These are phyloP conservation scores for Drosophila pruinosa DNA, from an alignment of 1,140 invertebrate genomes.

Conservation along the genomic window DNA sequence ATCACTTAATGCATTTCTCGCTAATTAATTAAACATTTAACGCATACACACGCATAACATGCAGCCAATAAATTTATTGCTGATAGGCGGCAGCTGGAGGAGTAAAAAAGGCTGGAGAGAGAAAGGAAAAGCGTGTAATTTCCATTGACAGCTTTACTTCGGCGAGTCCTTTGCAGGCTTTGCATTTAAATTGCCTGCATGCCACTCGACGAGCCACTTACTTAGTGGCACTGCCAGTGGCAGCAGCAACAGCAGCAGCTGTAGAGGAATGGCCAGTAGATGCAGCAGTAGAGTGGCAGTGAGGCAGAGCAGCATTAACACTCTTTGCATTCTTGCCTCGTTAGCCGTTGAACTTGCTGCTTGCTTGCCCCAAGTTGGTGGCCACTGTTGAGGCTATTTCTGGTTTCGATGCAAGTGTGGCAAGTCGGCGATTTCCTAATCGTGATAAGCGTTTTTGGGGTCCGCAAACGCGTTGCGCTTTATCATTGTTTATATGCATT, in stretches of 20 bases:
- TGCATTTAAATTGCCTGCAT: constrained; percentile 79
- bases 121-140: constrained; percentile 60
- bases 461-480: constrained; percentile 34
- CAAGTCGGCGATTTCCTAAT: constrained; percentile 49
- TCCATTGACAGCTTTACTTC: constrained; percentile 78
- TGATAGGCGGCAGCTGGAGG: not conserved
- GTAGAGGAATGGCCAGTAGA: not conserved
- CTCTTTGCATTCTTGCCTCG: constrained; percentile 75
- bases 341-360: constrained; percentile 67
- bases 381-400: constrained; percentile 11
- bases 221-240: not conserved
- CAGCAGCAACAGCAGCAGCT: not conserved
- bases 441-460: constrained; percentile 54
- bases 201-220: constrained; percentile 50
- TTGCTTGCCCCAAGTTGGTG: constrained; percentile 8
- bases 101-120: not conserved
- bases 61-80: constrained; percentile 59
- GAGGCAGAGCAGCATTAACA: constrained; percentile 58
- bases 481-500: constrained; percentile 53
- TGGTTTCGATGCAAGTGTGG: constrained; percentile 26
- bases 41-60: constrained; percentile 57
- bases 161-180: constrained; percentile 28
- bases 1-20: constrained; percentile 46
- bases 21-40: constrained; percentile 79
- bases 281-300: not conserved